Conservation (phyloP, 1,140 invertebrate species). For the Drosophila elegans region DNA sequence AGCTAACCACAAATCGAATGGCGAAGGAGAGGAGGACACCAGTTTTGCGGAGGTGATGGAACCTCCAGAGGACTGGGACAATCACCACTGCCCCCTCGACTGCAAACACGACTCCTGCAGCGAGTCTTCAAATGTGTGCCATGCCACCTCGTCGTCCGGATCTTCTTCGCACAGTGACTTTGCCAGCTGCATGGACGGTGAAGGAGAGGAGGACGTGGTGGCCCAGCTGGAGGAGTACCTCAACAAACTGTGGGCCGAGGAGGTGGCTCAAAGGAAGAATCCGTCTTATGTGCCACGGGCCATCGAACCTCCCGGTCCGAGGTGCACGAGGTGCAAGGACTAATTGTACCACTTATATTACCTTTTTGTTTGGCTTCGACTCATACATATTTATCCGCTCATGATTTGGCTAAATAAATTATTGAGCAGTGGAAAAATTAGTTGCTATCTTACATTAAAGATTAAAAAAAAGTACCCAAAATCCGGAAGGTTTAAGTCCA, state of each 20-base stretch:
- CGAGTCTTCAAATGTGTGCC: slow-evolving; percentile 51
- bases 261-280: slow-evolving; percentile 55
- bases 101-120: slow-evolving; percentile 50
- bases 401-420: slow-evolving; percentile 4
- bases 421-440: background rate
- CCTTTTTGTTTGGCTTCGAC: too few relatives aligned
- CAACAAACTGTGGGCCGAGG: slow-evolving; percentile 65
- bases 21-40: background rate
- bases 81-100: slow-evolving; percentile 71
- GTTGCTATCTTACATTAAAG: too few relatives aligned
- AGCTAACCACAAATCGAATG: too few relatives aligned
- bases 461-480: too few relatives aligned
- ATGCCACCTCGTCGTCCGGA: slow-evolving; percentile 2
- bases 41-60: slow-evolving; percentile 42
- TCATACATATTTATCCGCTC: background rate
- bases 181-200: slow-evolving; percentile 38
- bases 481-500: too few relatives aligned
- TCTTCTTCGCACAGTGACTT: slow-evolving; percentile 31
- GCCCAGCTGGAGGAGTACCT: slow-evolving; percentile 64
- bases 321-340: slow-evolving; percentile 31
- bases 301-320: slow-evolving; percentile 5
- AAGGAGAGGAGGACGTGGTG: slow-evolving; percentile 39
- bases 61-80: slow-evolving; percentile 52
- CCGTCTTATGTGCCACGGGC: slow-evolving; percentile 21
- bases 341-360: background rate